Percentiles rank a stretch among this genome's conserved stretches.
Evolutionary conservation across 2,888 invertebrate genomes (phyloP).

Genomic region (Oligia strigilis): DNA sequence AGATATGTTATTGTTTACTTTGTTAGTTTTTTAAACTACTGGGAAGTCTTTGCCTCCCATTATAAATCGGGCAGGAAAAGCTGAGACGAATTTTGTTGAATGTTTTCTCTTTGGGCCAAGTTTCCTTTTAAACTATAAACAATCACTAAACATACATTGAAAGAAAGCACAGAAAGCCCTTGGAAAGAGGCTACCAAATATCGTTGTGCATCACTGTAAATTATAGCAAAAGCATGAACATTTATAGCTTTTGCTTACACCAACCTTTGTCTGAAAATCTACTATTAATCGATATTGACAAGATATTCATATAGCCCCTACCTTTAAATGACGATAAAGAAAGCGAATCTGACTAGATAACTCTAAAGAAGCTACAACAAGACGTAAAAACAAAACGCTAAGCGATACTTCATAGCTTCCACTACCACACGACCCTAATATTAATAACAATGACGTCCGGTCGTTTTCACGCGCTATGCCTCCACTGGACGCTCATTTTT

Average conservation of each 20-base stretch:
- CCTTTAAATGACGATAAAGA: too few relatives aligned
- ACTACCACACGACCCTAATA: conserved; percentile 68
- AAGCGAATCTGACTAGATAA: neutral
- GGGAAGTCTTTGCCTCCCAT: neutral
- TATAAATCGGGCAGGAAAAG: neutral
- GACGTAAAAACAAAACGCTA: neutral
- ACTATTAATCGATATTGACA: neutral
- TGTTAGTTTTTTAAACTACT: neutral
- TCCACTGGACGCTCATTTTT: conserved; percentile 84
- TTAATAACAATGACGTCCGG: conserved; percentile 90
- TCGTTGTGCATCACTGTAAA: neutral
- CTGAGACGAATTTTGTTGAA: neutral
- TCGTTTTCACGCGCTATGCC: conserved; percentile 86
- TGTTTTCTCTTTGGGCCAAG: neutral
- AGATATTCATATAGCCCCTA: too few relatives aligned
- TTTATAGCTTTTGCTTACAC: neutral
- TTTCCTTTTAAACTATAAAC: neutral
- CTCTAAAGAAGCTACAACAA: neutral
- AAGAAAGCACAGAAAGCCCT: neutral
- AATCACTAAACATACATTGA: neutral
- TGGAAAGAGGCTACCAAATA: neutral
- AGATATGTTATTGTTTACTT: neutral
- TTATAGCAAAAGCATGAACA: neutral
- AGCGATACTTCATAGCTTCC: conserved; percentile 47
- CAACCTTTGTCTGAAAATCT: neutral